Base-by-base conservation (phyloP, 2,888 invertebrate genomes). In the Erebia palarica region DNA sequence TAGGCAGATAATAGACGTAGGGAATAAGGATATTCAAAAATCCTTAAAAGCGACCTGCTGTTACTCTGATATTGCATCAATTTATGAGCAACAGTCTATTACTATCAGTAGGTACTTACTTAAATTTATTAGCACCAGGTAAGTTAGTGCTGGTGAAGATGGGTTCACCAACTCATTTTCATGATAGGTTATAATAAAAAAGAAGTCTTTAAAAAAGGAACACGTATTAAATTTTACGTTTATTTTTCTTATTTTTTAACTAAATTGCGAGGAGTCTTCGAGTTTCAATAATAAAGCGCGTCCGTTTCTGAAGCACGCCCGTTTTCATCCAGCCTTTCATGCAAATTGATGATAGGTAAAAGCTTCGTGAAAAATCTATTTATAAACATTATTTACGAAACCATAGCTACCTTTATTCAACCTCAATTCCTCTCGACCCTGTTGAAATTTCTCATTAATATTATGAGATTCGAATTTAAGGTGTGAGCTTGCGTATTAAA, bases 281-380 rank as follows among this genome's bases (percentile, higher is more conserved):
- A 63, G 59, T 58, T 21, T 65, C 47, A 57, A 68, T 71, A 69
- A 73, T 69, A 69, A 57, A 57, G 64, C 36, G 13, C n/a, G 49
- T 47, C 51, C 61, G 55, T 65, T 74, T 74, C 68, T 51, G 55
- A 55, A 74, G 70, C 69, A 69, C 64, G 73, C 36, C 64, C 59
- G 53, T 55, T 65, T 68, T 64, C 49, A 51, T 70, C 42, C 65
- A 47, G 49, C 68, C 63, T 70, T 73, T 74, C 70, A 73, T 74
- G 73, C 55, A 69, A 74, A 74, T 73, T 61, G 51, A 61, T 59
- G 63, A 68, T 42, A 14, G 58, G 49, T 60, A 61, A 36, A 51
- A 18, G 53, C 55, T 72, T 51, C 53, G 58, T 58, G 68, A 70
- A 68, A 72, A 72, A 68, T 68, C 14, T 57, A 68, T 70, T 10